Base-by-base conservation (phyloP, 1,140 invertebrate genomes). In the Planococcus citri region DNA sequence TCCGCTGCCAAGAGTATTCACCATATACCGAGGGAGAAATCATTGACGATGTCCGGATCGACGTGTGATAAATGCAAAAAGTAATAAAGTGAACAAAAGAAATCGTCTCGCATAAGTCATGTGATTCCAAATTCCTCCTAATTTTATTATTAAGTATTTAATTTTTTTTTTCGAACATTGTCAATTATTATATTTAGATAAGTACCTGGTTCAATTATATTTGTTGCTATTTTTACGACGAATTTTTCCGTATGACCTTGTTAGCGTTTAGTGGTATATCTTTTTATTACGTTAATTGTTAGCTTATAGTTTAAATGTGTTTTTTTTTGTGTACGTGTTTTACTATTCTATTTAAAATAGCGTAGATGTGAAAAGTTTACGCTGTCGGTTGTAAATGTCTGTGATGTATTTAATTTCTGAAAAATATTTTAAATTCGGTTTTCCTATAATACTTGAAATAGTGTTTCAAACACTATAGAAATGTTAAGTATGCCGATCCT, bases 141-240 rank as follows among this genome's bases (percentile, higher is more conserved):
- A 17, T 51, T 51, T n/a, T n/a, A n/a, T n/a, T n/a, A n/a, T n/a
- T n/a, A n/a, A n/a, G n/a, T n/a, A n/a, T n/a, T n/a, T n/a, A n/a
- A n/a, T n/a, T n/a, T n/a, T n/a, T n/a, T n/a, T n/a, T n/a, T 51
- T 51, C 17, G 41, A 51, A 51, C 41, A 51, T 51, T 51, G 41
- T 51, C 41, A 51, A 51, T 51, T 51, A 51, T 51, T 51, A 51
- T 51, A 51, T 51, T 51, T 51, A 51, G 17, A 17, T 20, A 51
- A 51, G 41, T 51, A 51, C 41, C 41, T 51, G 41, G 41, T 51
- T 51, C 41, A 51, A 51, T 51, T 51, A 51, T 51, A 51, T 51
- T 51, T 51, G 41, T 51, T 51, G 41, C 41, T 51, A 51, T 51
- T 51, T 51, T 51, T 51, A 51, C 41, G 41, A 51, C 4, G 6